These are phyloP conservation scores for Chrysodeixis includens DNA, from an alignment of 2,888 invertebrate genomes.

Conservation along the genomic window DNA sequence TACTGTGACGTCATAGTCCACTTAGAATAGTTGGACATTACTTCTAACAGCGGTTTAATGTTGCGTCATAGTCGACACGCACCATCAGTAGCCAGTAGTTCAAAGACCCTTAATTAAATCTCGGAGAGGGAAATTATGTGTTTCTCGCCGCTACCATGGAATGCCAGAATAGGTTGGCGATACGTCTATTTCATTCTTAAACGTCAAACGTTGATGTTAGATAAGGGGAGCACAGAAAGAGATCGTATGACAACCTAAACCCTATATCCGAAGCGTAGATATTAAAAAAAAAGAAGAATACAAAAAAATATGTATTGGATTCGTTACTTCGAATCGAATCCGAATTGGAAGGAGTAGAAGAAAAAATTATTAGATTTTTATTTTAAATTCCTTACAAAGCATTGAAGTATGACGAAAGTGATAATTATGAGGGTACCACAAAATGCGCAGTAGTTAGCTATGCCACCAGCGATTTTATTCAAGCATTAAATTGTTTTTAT, in stretches of 20 bases:
- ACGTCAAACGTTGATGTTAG: constrained; percentile 34
- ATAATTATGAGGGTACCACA: neutral
- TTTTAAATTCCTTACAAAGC: neutral
- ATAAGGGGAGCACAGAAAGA: constrained; percentile 36
- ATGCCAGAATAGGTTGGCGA: constrained; percentile 48
- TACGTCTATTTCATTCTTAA: constrained; percentile 44
- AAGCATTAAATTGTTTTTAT: neutral
- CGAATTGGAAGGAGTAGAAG: neutral
- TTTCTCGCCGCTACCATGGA: constrained; percentile 58
- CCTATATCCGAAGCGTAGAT: constrained; percentile 24
- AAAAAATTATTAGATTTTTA: neutral
- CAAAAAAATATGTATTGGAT: constrained; percentile 23
- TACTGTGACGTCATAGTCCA: constrained; percentile 39
- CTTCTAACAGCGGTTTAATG: constrained; percentile 46
- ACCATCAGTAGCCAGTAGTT: constrained; percentile 66
- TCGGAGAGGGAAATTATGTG: constrained; percentile 59
- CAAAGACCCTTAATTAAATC: constrained; percentile 77
- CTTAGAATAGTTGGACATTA: constrained; percentile 31
- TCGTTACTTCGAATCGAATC: constrained; percentile 10
- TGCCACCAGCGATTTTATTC: neutral
- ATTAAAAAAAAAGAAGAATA: constrained; percentile 15
- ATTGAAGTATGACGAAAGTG: neutral
- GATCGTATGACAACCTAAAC: constrained; percentile 29
- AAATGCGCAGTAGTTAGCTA: neutral
- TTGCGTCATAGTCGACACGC: constrained; percentile 63